Base-by-base conservation (phyloP, 2,888 invertebrate species). In the Synergus umbraculus region DNA sequence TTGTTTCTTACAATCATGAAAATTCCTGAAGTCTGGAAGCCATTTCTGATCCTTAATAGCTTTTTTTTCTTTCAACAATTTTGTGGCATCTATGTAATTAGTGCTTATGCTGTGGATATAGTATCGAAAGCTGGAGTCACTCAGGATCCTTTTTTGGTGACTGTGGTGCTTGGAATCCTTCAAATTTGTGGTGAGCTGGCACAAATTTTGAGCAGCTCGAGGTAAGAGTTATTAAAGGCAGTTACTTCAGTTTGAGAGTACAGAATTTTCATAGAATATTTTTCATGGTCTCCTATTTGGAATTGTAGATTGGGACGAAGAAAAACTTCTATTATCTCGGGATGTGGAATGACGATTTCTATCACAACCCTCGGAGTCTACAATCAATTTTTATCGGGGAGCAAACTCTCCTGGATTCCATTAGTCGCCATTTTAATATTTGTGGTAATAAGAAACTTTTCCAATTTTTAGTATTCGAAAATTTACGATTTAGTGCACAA, bases 301-400 rank as follows among this genome's bases (percentile, higher is more conserved):
- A 13, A n/a, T 22, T 69, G 5, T 76, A 91, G 91, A 63, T 92
- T 92, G 41, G 95, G 95, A 1, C 89, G 95, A 66, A 90, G 94
- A 80, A 91, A 93, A 1, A 90, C 94, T 9, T 92, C 95, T 0
- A 88, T 94, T 4, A 83, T 93, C 49, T 95, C 94, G 0, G 94
- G 94, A 1, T 80, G 91, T 0, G 92, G 94, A 0, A 94, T 94
- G 92, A 89, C 93, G 0, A 49, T 93, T 0, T 93, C 93, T 54
- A 92, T 94, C 91, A 78, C 93, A 15, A 86, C 89, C 22, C 86
- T 94, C 18, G 92, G 92, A 13, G 85, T 88, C 18, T 93, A 93
- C 83, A 86, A 92, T 41, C 87, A 91, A 54, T 86, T 91, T 2
- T 86, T 89, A 13, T 81, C 86, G 18, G 78, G 85, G 41, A 87